A percentile compares a stretch with the other conserved stretches of the same genome.
These are phyloP conservation scores for Toxotes jaculatrix DNA, from an alignment of 2,113 vertebrate species.

Conservation along the genomic window DNA sequence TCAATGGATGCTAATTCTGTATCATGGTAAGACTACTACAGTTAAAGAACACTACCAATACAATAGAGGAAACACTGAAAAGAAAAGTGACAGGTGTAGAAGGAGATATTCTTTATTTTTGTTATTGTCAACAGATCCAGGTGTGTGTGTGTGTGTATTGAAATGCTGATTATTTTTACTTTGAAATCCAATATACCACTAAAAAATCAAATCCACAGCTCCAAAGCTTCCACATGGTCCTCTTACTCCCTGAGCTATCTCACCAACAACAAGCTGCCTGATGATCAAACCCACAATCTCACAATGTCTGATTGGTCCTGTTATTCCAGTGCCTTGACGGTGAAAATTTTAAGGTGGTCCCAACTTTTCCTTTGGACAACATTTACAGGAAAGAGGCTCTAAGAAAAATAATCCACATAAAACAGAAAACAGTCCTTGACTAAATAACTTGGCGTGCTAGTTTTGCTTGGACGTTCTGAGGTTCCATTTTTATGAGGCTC, in stretches of 20 bases:
- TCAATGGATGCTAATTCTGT: neutral
- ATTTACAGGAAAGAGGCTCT: neutral
- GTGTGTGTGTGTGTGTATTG: too few relatives aligned
- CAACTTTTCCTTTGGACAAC: neutral
- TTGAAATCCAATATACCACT: neutral
- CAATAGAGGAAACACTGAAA: neutral
- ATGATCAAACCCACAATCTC: neutral
- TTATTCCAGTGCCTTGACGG: neutral
- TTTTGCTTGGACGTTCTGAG: neutral
- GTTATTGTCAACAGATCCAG: neutral
- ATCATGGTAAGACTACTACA: neutral
- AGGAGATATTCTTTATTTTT: neutral
- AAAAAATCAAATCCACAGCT: neutral
- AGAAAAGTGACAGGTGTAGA: neutral
- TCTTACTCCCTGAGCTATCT: neutral
- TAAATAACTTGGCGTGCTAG: neutral
- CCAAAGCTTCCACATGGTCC: neutral
- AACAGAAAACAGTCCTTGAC: neutral
- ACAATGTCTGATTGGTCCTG: neutral
- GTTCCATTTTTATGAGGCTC: neutral
- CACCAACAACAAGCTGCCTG: neutral
- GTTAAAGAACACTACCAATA: neutral
- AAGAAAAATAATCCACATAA: neutral
- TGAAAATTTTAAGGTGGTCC: neutral
- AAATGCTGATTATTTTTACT: neutral